Percentiles rank a stretch among this genome's conserved stretches.
Evolutionary conservation across 2,113 vertebrate genomes (phyloP).

Genomic region (Empidonax alnorum): DNA sequence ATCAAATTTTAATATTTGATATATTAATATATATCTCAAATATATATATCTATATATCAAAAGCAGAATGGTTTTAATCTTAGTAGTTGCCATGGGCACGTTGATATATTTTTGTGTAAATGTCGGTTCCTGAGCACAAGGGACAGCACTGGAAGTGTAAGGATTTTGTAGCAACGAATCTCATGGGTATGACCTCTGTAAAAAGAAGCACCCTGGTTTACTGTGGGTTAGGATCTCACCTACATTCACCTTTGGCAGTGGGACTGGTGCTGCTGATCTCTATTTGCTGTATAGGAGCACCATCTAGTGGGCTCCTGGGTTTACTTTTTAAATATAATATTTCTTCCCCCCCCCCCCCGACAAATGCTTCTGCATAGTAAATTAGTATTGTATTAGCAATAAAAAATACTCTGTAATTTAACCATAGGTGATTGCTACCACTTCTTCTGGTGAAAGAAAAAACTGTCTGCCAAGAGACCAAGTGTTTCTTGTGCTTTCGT

Average conservation of each 20-base stretch:
- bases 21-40: too few relatives aligned
- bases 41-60: too few relatives aligned
- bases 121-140: background rate
- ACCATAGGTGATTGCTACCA: background rate
- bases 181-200: background rate
- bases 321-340: background rate
- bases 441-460: background rate
- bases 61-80: too few relatives aligned
- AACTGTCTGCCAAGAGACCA: fast-evolving
- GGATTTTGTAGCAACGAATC: background rate
- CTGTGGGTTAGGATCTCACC: too few relatives aligned
- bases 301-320: constrained; percentile 26
- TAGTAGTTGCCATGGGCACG: background rate
- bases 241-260: background rate
- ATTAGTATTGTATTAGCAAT: background rate
- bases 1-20: too few relatives aligned
- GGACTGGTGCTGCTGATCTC: background rate
- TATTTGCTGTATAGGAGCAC: background rate
- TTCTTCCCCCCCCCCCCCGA: fast-evolving
- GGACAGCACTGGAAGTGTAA: background rate
- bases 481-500: background rate
- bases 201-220: background rate
- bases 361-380: background rate
- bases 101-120: background rate
- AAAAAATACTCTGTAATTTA: background rate